A percentile compares a stretch with the other conserved stretches of the same genome.
phyloP scores from a whole-genome alignment of 1,140 invertebrate species.

The Scaptodrosophila lebanonensis region DNA sequence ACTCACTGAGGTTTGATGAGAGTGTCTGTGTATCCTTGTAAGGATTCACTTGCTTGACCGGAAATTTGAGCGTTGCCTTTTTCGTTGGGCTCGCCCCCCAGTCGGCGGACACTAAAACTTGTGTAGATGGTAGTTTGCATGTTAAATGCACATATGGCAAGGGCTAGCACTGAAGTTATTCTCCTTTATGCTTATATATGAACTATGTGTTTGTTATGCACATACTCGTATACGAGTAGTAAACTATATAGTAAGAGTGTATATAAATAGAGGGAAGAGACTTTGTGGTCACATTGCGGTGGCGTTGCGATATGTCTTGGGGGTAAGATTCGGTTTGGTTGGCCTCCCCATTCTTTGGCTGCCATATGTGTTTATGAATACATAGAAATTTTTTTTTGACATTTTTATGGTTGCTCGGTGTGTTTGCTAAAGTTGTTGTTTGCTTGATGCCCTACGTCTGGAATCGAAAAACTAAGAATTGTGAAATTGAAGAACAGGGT shows the following conservation, averaged over 20 bases:
- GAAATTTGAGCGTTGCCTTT: slow-evolving; percentile 56
- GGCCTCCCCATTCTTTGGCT: slow-evolving; percentile 30
- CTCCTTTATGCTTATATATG: slow-evolving; percentile 45
- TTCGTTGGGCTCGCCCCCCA: background rate
- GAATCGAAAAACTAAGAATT: too few species aligned
- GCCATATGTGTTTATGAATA: slow-evolving; percentile 70
- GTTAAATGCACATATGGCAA: slow-evolving; percentile 68
- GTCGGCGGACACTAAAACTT: slow-evolving; percentile 32
- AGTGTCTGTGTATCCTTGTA: slow-evolving; percentile 30
- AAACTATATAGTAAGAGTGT: background rate
- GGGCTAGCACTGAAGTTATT: slow-evolving; percentile 42
- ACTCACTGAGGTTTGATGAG: slow-evolving; percentile 10
- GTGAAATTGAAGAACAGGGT: too few species aligned
- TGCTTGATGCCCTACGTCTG: slow-evolving; percentile 22
- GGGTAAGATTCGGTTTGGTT: slow-evolving; percentile 42
- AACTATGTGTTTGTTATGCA: slow-evolving; percentile 30
- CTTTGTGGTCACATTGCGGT: slow-evolving; percentile 42
- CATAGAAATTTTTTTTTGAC: slow-evolving; percentile 57
- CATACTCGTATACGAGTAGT: slow-evolving; percentile 3
- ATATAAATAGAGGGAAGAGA: slow-evolving; percentile 29
- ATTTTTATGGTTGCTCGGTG: slow-evolving; percentile 64
- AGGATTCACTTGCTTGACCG: slow-evolving; percentile 68
- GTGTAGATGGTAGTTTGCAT: slow-evolving; percentile 47
- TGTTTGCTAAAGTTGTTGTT: too few species aligned
- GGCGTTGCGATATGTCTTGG: slow-evolving; percentile 29